phyloP scores from a whole-genome alignment of 2,888 invertebrate species.

The Petrolisthes cinctipes region DNA sequence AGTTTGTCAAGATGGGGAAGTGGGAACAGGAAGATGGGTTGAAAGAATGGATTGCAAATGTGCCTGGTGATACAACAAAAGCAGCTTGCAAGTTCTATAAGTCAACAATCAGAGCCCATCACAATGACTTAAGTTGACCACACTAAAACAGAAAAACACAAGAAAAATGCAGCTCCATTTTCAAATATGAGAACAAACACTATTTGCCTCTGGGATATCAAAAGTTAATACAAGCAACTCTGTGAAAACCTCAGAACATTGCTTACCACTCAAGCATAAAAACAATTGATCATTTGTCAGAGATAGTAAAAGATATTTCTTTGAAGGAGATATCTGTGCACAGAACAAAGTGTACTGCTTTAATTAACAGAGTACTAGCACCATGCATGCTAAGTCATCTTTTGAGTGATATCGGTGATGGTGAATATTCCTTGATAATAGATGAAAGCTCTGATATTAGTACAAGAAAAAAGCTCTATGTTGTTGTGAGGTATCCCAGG shows the following conservation, averaged over 20 bases:
- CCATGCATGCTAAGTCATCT: neutral
- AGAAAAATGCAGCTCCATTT: neutral
- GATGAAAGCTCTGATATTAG: neutral
- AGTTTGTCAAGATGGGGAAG: too few species aligned
- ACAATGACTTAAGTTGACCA: neutral
- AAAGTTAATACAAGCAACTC: neutral
- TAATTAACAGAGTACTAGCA: neutral
- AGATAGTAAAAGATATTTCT: neutral
- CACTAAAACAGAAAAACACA: neutral
- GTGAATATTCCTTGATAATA: neutral
- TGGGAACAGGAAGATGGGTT: too few species aligned
- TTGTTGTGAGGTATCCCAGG: neutral
- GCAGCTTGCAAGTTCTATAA: neutral
- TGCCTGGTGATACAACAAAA: neutral
- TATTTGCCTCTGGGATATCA: neutral
- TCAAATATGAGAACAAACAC: too few species aligned
- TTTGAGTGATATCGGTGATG: too few species aligned
- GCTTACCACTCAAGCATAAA: constrained; percentile 7
- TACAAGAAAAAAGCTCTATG: neutral
- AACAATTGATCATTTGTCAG: constrained; percentile 10
- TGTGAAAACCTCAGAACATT: neutral
- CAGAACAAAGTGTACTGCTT: constrained; percentile 6
- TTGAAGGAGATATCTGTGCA: neutral
- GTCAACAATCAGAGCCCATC: neutral
- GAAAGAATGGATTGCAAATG: neutral